A percentile compares a stretch with the other conserved stretches of the same genome.
phyloP scores from a whole-genome alignment of 1,140 invertebrate species.

The Papilio xuthus region DNA sequence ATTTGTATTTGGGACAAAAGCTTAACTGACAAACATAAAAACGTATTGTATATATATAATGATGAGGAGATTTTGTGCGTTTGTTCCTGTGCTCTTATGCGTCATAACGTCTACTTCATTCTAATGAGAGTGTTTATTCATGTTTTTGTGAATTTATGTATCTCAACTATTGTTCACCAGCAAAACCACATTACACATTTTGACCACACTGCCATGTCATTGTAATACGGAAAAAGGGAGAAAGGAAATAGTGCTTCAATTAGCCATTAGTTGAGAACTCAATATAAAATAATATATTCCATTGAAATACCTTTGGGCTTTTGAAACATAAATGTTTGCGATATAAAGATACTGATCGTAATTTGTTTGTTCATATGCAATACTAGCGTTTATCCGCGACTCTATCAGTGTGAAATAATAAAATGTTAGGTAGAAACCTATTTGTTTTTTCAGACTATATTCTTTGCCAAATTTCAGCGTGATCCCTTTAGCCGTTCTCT shows the following conservation, averaged over 20 bases:
- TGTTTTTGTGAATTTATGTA: background rate
- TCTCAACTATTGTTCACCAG: background rate
- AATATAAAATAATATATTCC: no score
- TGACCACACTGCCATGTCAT: background rate
- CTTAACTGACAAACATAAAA: background rate
- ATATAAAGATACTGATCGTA: no score
- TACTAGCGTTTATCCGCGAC: no score
- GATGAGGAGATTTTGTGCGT: background rate
- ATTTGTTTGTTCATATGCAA: no score
- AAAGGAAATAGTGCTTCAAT: background rate
- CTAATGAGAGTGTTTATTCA: conserved; percentile 10
- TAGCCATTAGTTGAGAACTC: background rate
- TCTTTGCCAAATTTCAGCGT: no score
- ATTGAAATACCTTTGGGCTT: background rate
- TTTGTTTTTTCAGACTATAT: no score
- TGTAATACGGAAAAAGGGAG: background rate
- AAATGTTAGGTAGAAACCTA: no score
- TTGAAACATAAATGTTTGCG: background rate
- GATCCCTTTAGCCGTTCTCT: no score
- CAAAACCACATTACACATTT: background rate
- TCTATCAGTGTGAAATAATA: no score
- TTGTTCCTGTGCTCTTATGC: background rate
- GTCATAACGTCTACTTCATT: background rate
- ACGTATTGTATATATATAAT: background rate
- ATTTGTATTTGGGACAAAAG: background rate